These are phyloP conservation scores for Leucophora obtusa DNA, from an alignment of 2,888 invertebrate species.

Conservation along the genomic window DNA sequence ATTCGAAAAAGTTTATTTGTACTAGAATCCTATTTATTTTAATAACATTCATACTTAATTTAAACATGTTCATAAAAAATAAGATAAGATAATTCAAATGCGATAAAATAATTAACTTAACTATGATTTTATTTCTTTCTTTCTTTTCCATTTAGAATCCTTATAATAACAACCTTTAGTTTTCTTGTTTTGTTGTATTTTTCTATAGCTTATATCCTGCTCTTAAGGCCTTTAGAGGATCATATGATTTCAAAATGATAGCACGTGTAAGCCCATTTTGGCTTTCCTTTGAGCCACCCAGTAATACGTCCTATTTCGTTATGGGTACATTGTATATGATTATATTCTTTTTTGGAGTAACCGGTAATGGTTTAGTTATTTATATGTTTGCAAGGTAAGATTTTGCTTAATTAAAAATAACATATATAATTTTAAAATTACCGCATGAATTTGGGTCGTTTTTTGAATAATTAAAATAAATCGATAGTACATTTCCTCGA, in stretches of 20 bases:
- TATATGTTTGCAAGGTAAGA: conserved; percentile 86
- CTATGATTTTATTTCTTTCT: no score
- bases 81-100: no score
- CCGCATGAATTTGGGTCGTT: no score
- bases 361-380: conserved; percentile 86
- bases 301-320: conserved; percentile 80
- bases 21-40: no score
- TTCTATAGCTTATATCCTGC: conserved; percentile 53
- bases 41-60: no score
- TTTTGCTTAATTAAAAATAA: neutral
- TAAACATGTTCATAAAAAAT: no score
- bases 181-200: neutral
- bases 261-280: conserved; percentile 84
- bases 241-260: conserved; percentile 73
- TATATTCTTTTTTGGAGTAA: conserved; percentile 83
- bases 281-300: conserved; percentile 84
- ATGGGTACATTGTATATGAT: conserved; percentile 83
- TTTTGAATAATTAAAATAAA: no score
- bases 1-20: no score
- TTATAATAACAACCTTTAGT: neutral
- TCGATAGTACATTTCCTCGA: no score
- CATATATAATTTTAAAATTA: no score
- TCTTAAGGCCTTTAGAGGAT: conserved; percentile 69
- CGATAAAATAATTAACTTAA: no score
- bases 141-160: no score